These are phyloP conservation scores for Odontomyia ornata DNA, from an alignment of 2,888 invertebrate genomes.

Conservation along the genomic window DNA sequence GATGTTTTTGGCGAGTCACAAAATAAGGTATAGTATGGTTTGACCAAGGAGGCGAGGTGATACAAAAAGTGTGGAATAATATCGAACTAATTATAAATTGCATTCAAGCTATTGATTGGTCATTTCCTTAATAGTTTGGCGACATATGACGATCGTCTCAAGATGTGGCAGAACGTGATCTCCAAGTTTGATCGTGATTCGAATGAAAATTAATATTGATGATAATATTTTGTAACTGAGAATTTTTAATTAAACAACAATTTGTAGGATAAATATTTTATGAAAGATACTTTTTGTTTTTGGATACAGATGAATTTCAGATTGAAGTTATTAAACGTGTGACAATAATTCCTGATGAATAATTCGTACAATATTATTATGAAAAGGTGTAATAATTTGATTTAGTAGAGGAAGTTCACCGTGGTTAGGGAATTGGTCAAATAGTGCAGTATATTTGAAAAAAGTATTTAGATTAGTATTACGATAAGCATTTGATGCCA, in stretches of 20 bases:
- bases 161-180: slow-evolving; percentile 34
- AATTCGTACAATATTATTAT: slow-evolving; percentile 5
- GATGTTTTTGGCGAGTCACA: background rate
- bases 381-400: background rate
- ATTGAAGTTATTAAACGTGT: background rate
- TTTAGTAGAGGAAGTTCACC: background rate
- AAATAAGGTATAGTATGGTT: no score
- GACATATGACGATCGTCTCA: background rate
- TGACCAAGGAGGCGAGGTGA: background rate
- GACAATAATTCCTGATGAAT: background rate
- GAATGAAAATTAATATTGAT: slow-evolving; percentile 52
- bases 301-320: background rate
- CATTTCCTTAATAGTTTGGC: slow-evolving; percentile 21
- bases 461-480: no score
- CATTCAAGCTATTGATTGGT: slow-evolving; percentile 27
- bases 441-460: no score
- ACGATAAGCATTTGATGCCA: no score
- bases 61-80: slow-evolving; percentile 6
- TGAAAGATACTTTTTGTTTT: background rate
- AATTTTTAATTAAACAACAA: slow-evolving; percentile 64
- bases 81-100: slow-evolving; percentile 44
- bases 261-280: slow-evolving; percentile 56
- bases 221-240: slow-evolving; percentile 60
- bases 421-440: no score
- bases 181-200: slow-evolving; percentile 50